phyloP scores from a whole-genome alignment of 2,797 vertebrate genomes.

The Scomberomorus guttatus region DNA sequence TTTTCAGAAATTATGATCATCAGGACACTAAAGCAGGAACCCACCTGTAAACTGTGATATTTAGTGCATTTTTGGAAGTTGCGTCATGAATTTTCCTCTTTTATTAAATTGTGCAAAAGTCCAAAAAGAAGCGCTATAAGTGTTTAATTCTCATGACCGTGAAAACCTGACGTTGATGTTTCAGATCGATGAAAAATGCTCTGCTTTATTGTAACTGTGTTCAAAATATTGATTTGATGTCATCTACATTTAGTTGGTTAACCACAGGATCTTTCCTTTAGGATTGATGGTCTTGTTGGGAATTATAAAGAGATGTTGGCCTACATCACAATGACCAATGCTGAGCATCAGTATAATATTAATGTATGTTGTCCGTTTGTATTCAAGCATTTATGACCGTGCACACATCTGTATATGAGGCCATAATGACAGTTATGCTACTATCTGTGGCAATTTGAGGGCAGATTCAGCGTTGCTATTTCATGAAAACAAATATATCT shows the following conservation, averaged over 20 bases:
- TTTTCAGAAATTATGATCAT: background rate
- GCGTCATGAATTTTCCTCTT: background rate
- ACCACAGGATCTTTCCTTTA: background rate
- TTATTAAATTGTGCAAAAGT: background rate
- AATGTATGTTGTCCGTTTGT: background rate
- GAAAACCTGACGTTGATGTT: background rate
- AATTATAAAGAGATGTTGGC: background rate
- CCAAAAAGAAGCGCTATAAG: background rate
- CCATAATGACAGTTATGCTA: background rate
- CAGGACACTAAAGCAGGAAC: background rate
- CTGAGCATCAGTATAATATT: background rate
- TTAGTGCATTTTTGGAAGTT: no score
- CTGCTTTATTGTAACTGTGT: no score
- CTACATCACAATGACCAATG: background rate
- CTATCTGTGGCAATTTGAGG: background rate
- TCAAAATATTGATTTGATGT: constrained; percentile 28
- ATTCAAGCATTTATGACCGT: background rate
- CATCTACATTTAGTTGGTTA: constrained; percentile 14
- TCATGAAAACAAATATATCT: constrained; percentile 22
- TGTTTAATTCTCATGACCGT: background rate
- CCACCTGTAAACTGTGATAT: background rate
- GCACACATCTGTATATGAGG: background rate
- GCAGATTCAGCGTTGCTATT: constrained; percentile 25
- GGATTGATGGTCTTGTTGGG: constrained; percentile 4
- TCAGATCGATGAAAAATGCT: constrained; percentile 8